phyloP scores from a whole-genome alignment of 2,888 invertebrate species.

The Ischnus inquisitorius region DNA sequence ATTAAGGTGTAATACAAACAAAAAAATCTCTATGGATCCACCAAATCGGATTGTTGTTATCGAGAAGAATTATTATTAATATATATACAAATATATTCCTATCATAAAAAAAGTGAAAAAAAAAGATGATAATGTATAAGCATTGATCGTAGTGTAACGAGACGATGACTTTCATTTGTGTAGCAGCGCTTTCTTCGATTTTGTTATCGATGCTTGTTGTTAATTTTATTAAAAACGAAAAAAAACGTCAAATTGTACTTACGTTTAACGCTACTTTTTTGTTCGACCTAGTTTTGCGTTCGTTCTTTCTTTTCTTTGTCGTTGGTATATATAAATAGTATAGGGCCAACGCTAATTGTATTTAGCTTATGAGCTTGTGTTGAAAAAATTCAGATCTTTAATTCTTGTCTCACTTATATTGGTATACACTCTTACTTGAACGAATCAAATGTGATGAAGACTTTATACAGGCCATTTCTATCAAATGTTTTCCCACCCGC shows the following conservation, averaged over 20 bases:
- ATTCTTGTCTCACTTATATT: conserved; percentile 71
- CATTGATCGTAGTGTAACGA: conserved; percentile 67
- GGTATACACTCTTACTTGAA: conserved; percentile 66
- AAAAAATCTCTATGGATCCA: conserved; percentile 68
- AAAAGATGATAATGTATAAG: conserved; percentile 55
- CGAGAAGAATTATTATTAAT: conserved; percentile 51
- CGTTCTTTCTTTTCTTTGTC: neutral
- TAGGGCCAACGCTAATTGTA: conserved; percentile 37
- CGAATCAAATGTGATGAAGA: conserved; percentile 76
- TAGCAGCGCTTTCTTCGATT: conserved; percentile 71
- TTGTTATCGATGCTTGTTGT: conserved; percentile 70
- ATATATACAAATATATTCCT: conserved; percentile 45
- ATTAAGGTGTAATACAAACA: conserved; percentile 63
- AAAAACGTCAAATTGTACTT: conserved; percentile 62
- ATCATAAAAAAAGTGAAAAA: conserved; percentile 6
- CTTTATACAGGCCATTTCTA: conserved; percentile 76
- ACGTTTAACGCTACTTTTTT: conserved; percentile 37
- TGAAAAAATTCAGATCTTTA: conserved; percentile 76
- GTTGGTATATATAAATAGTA: neutral
- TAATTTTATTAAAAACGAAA: conserved; percentile 46
- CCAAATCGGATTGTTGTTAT: conserved; percentile 70
- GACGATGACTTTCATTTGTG: conserved; percentile 72
- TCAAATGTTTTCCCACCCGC: conserved; percentile 55
- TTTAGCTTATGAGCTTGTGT: conserved; percentile 61
- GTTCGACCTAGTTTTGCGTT: neutral